Conservation (phyloP, 2,113 vertebrate genomes). For the Onychorhynchus coronatus region DNA sequence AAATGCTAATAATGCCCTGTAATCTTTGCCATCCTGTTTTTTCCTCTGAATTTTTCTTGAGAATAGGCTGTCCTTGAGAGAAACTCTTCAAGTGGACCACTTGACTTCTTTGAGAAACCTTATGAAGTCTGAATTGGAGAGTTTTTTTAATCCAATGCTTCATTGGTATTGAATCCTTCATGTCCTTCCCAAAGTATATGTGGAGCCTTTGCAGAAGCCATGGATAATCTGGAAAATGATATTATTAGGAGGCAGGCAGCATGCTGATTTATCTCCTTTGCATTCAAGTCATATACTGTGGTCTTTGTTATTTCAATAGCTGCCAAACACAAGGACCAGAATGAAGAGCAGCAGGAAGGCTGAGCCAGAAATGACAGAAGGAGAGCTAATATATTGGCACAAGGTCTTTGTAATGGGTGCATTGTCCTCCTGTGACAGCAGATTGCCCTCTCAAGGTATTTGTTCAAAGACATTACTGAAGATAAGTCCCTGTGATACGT, state of each 20-base stretch:
- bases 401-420: not conserved
- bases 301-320: slow-evolving; percentile 13
- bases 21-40: not conserved
- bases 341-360: not conserved
- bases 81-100: not conserved
- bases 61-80: not conserved
- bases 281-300: not conserved
- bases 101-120: not conserved
- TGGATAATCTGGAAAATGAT: not conserved
- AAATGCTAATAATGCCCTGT: not conserved
- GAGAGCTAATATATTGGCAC: not conserved
- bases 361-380: slow-evolving; percentile 26
- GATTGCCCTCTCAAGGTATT: not conserved
- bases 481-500: not conserved
- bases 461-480: not conserved
- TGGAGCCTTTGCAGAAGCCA: not conserved
- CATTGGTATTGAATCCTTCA: not conserved
- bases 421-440: not conserved
- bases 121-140: not conserved
- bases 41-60: not conserved
- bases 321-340: slow-evolving; percentile 18
- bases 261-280: slow-evolving; percentile 4
- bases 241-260: not conserved
- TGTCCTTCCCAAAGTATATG: not conserved
- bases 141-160: not conserved